Percentiles rank a stretch among this genome's conserved stretches.
phyloP scores from a whole-genome alignment of 2,113 vertebrate species.

The Zootoca vivipara region DNA sequence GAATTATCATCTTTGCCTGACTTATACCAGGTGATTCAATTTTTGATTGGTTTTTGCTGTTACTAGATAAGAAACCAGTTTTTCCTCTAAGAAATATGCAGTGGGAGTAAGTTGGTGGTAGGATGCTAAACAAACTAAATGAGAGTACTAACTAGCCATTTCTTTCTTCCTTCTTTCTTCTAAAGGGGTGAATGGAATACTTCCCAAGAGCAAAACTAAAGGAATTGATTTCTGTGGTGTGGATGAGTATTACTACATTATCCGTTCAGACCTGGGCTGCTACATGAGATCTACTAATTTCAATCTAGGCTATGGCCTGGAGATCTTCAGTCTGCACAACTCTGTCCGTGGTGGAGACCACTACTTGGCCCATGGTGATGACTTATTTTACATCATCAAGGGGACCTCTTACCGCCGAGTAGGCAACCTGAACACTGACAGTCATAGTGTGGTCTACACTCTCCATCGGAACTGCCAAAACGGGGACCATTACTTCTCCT shows the following conservation, averaged over 20 bases:
- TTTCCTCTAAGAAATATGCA: too few relatives aligned
- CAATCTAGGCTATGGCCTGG: background rate
- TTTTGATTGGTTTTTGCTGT: too few relatives aligned
- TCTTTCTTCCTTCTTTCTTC: background rate
- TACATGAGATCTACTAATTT: conserved; percentile 9
- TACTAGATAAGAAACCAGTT: too few relatives aligned
- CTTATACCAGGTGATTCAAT: too few relatives aligned
- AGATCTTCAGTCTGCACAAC: background rate
- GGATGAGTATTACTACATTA: background rate
- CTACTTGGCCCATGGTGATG: background rate
- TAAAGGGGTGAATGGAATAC: background rate
- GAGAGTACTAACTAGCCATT: background rate
- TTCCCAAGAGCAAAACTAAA: conserved; percentile 4
- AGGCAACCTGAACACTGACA: background rate
- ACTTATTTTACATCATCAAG: conserved; percentile 18
- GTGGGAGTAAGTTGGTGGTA: too few relatives aligned
- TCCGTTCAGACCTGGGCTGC: background rate
- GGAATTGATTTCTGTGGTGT: conserved; percentile 18
- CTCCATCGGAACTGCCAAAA: conserved; percentile 4
- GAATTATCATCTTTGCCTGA: too few relatives aligned
- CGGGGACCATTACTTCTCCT: conserved; percentile 16
- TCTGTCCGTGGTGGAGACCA: background rate
- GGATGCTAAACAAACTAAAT: background rate
- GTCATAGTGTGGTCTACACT: background rate
- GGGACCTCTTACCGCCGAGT: background rate